A percentile compares a stretch with the other conserved stretches of the same genome.
phyloP scores from a whole-genome alignment of 2,113 vertebrate genomes.

The Elephantulus edwardii region DNA sequence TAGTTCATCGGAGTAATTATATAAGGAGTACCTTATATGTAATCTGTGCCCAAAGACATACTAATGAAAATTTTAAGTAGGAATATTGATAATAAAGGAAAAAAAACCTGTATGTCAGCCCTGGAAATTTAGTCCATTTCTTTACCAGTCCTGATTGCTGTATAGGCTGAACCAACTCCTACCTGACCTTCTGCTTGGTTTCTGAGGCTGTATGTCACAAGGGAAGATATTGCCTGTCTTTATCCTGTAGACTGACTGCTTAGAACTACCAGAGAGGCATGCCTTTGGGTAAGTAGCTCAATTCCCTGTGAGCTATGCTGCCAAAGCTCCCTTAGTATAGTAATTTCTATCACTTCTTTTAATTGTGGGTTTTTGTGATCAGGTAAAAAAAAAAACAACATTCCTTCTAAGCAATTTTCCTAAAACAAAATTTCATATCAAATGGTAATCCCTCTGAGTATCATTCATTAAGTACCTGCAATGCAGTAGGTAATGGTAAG shows the following conservation, averaged over 20 bases:
- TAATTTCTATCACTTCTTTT: background rate
- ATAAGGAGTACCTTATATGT: background rate
- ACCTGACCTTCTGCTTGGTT: too few relatives aligned
- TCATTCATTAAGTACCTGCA: background rate
- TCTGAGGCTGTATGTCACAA: too few relatives aligned
- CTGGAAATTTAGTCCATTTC: background rate
- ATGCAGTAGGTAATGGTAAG: background rate
- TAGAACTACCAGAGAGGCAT: too few relatives aligned
- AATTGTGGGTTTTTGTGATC: background rate
- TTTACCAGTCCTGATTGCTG: background rate
- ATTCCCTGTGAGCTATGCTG: too few relatives aligned
- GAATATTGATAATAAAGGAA: background rate
- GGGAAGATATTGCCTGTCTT: too few relatives aligned
- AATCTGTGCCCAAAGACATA: background rate
- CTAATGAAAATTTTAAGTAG: constrained; percentile 35
- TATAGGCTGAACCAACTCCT: too few relatives aligned
- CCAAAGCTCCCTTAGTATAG: background rate
- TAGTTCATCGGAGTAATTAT: background rate
- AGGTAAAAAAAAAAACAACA: background rate
- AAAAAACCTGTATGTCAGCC: background rate
- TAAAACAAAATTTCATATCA: background rate
- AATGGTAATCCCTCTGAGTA: background rate
- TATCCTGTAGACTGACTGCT: too few relatives aligned
- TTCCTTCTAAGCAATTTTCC: background rate
- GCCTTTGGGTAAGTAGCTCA: too few relatives aligned